Percentiles rank a stretch among this genome's conserved stretches.
These are phyloP conservation scores for Sycophila texana DNA, from an alignment of 2,888 invertebrate species.

Conservation along the genomic window DNA sequence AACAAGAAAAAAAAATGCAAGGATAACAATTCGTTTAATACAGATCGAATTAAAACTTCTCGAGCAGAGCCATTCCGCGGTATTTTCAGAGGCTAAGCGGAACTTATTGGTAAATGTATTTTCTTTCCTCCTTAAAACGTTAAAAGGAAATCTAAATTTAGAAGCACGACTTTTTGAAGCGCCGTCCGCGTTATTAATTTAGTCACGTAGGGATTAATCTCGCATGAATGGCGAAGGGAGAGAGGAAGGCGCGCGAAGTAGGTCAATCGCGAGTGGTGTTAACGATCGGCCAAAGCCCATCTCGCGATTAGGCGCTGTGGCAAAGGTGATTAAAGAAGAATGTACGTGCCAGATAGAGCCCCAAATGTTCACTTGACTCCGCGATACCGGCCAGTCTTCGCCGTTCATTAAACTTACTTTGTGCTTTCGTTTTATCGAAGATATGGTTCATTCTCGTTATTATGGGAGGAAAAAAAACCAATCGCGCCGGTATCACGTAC, in stretches of 20 bases:
- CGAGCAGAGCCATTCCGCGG: too few relatives aligned
- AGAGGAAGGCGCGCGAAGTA: slow-evolving; percentile 42
- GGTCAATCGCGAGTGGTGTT: slow-evolving; percentile 52
- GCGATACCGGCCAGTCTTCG: background rate
- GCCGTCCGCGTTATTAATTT: slow-evolving; percentile 50
- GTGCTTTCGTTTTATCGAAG: too few relatives aligned
- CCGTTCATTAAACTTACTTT: too few relatives aligned
- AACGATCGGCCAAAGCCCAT: slow-evolving; percentile 56
- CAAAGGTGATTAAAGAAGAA: slow-evolving; percentile 49
- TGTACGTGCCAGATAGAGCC: slow-evolving; percentile 22
- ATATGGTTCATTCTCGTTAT: too few relatives aligned
- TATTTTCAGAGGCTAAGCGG: too few relatives aligned
- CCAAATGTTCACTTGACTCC: slow-evolving; percentile 17
- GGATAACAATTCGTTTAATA: too few relatives aligned
- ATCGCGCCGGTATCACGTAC: too few relatives aligned
- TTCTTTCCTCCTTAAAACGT: background rate
- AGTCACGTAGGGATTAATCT: slow-evolving; percentile 51
- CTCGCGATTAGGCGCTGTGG: slow-evolving; percentile 50
- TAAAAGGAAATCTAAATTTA: slow-evolving; percentile 31
- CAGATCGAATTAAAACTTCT: too few relatives aligned
- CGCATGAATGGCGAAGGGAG: slow-evolving; percentile 52
- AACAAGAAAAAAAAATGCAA: too few relatives aligned
- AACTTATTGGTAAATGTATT: too few relatives aligned
- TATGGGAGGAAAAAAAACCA: too few relatives aligned
- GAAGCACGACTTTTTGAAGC: slow-evolving; percentile 31